Conservation (phyloP, 1,140 invertebrate species). For the Aphidius gifuensis region DNA sequence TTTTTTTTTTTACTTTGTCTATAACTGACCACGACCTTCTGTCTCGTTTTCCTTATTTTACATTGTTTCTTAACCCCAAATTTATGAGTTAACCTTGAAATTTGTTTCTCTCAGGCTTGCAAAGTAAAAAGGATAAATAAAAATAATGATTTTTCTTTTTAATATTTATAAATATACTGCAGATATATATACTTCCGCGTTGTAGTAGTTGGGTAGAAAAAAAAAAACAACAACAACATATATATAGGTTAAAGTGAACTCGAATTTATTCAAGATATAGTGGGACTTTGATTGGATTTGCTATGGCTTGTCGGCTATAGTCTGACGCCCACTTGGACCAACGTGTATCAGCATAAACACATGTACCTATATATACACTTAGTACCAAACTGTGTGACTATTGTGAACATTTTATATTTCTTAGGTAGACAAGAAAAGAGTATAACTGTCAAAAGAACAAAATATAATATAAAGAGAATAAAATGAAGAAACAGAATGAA, state of each 20-base stretch:
- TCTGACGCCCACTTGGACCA: conserved; percentile 36
- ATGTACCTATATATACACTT: conserved; percentile 3
- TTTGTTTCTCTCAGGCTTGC: neutral
- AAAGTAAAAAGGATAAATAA: conserved; percentile 10
- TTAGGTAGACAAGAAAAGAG: neutral
- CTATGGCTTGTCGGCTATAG: conserved; percentile 32
- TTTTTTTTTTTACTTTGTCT: conserved; percentile 7
- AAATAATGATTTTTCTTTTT: too few species aligned
- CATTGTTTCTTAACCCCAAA: conserved; percentile 32
- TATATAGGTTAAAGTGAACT: neutral
- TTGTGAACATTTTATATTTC: conserved; percentile 30
- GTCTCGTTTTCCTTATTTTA: conserved; percentile 24
- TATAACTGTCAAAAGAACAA: neutral
- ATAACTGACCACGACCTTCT: conserved; percentile 9
- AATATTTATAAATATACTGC: too few species aligned
- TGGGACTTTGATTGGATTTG: conserved; percentile 48
- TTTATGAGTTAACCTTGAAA: conserved; percentile 26
- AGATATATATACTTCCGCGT: too few species aligned
- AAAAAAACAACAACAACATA: too few species aligned
- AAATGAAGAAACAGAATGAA: conserved; percentile 16
- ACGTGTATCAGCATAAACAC: conserved; percentile 34
- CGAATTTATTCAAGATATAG: conserved; percentile 16
- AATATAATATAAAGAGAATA: conserved; percentile 1
- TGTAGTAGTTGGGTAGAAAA: too few species aligned
- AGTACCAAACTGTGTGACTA: conserved; percentile 16